Conservation (phyloP, 2,797 vertebrate species). For the Tangara arthus region DNA sequence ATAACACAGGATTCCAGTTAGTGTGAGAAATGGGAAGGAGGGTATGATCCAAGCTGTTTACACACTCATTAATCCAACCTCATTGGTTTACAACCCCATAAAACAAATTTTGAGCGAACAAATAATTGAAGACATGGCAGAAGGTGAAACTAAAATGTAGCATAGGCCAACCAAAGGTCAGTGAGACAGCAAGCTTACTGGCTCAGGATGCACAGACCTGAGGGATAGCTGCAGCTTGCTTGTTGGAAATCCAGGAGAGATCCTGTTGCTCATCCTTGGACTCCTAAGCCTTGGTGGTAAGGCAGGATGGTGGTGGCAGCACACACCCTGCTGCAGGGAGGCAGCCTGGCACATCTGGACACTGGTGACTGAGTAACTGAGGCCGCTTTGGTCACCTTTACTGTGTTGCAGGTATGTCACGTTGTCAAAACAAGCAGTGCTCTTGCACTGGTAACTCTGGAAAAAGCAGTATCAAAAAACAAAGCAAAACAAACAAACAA, state of each 20-base stretch:
- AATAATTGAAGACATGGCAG: not conserved
- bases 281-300: not conserved
- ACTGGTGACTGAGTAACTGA: not conserved
- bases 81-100: not conserved
- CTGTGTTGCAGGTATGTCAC: not conserved
- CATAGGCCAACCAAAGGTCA: not conserved
- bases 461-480: not conserved
- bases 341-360: not conserved
- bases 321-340: not conserved
- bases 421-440: accelerated
- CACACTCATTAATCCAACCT: not conserved
- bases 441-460: not conserved
- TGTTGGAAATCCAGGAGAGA: not conserved
- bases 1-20: not conserved
- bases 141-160: not conserved
- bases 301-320: not conserved
- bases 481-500: not conserved
- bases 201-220: not conserved
- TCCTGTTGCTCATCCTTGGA: not conserved
- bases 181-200: not conserved
- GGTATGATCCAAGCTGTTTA: not conserved
- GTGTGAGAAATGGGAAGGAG: not conserved
- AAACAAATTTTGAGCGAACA: not conserved
- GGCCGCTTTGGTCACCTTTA: not conserved
- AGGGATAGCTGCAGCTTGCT: not conserved